Evolutionary conservation across 2,888 invertebrate species (phyloP).

Genomic region (Melanostoma scalare): DNA sequence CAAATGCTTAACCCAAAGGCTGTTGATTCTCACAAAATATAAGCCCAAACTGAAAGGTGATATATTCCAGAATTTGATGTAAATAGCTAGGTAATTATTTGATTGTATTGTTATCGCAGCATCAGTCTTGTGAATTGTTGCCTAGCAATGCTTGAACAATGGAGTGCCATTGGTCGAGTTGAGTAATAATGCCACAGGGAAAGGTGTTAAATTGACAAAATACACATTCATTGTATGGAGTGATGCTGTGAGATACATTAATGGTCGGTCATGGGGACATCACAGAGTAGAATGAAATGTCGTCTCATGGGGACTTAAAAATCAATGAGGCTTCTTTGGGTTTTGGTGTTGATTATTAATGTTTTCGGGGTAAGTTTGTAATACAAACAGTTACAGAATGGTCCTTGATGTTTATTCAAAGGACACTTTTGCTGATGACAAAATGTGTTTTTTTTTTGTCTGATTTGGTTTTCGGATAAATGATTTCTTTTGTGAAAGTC

Average conservation of each 20-base stretch:
- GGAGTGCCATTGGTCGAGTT: constrained; percentile 64
- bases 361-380: constrained; percentile 35
- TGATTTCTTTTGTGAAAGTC: no score
- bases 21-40: constrained; percentile 52
- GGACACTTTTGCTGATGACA: constrained; percentile 3
- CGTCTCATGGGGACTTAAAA: constrained; percentile 51
- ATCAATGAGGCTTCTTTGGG: constrained; percentile 58
- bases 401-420: constrained; percentile 1
- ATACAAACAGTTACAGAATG: background rate
- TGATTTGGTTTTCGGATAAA: constrained; percentile 2
- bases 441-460: background rate
- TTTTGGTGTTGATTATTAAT: constrained; percentile 57
- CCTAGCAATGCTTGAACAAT: constrained; percentile 48
- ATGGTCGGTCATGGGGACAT: constrained; percentile 40
- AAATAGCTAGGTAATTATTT: constrained; percentile 73
- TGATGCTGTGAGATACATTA: constrained; percentile 56
- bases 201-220: constrained; percentile 73
- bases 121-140: constrained; percentile 69
- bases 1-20: constrained; percentile 11
- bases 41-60: constrained; percentile 68
- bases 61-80: constrained; percentile 70
- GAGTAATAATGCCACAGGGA: constrained; percentile 72
- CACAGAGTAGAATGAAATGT: constrained; percentile 25
- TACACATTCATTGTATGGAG: constrained; percentile 62
- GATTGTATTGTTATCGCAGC: constrained; percentile 71